These are phyloP conservation scores for Colaptes auratus DNA, from an alignment of 2,113 vertebrate species.

Conservation along the genomic window DNA sequence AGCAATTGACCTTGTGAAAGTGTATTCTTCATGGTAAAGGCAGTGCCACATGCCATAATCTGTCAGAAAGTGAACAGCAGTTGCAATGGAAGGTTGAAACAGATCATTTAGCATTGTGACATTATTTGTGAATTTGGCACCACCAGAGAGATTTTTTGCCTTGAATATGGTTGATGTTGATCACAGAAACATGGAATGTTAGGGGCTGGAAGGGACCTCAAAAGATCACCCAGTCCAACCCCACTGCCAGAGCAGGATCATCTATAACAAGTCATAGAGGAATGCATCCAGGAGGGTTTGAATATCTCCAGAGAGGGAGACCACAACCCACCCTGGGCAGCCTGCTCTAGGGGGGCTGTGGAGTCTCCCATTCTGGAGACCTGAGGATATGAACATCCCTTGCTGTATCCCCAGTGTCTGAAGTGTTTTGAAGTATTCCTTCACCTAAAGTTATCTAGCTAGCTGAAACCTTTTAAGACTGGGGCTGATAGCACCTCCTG, in stretches of 20 bases:
- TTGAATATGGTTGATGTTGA: constrained; percentile 13
- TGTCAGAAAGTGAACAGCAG: constrained; percentile 11
- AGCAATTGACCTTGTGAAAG: constrained; percentile 43
- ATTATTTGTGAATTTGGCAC: constrained; percentile 58
- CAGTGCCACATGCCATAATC: neutral
- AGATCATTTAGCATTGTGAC: constrained; percentile 52
- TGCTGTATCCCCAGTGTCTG: neutral
- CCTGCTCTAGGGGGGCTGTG: too few relatives aligned
- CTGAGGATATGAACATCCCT: constrained; percentile 8
- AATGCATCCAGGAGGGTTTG: too few relatives aligned
- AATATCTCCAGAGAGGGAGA: too few relatives aligned
- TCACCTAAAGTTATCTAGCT: neutral
- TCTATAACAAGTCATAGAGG: too few relatives aligned
- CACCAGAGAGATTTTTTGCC: constrained; percentile 13
- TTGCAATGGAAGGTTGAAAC: constrained; percentile 18
- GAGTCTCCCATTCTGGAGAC: too few relatives aligned
- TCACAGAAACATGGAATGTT: neutral
- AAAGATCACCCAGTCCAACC: too few relatives aligned
- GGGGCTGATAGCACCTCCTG: neutral
- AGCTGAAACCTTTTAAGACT: constrained; percentile 21
- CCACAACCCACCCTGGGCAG: too few relatives aligned
- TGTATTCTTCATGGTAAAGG: neutral
- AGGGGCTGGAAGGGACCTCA: too few relatives aligned
- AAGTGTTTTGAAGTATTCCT: constrained; percentile 39
- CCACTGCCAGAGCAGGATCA: too few relatives aligned